Conservation (phyloP, 1,140 invertebrate genomes). For the Bombyx mori region ASM3026992v2 NC_085131.1:1881501-1882000, state of each 20-base stretch:
- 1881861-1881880: too few species aligned
- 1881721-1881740: conserved; percentile 45
- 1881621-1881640: too few species aligned
- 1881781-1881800: conserved; percentile 42
- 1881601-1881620: conserved; percentile 24
- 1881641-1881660: too few species aligned
- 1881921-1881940: conserved; percentile 83
- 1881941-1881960: conserved; percentile 86
- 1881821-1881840: conserved; percentile 43
- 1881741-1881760: conserved; percentile 43
- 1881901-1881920: conserved; percentile 34
- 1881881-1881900: too few species aligned
- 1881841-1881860: conserved; percentile 41
- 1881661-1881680: too few species aligned
- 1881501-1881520: conserved; percentile 55
- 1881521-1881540: too few species aligned
- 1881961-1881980: conserved; percentile 81
- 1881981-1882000: conserved; percentile 71
- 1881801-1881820: conserved; percentile 51
- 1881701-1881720: conserved; percentile 57
- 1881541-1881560: conserved; percentile 55
- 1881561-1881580: too few species aligned
- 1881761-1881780: conserved; percentile 17
- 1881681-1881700: not conserved
- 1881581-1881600: too few species aligned